Evolutionary conservation across 2,797 vertebrate genomes (phyloP).

Genomic region (Melopsittacus undulatus): DNA sequence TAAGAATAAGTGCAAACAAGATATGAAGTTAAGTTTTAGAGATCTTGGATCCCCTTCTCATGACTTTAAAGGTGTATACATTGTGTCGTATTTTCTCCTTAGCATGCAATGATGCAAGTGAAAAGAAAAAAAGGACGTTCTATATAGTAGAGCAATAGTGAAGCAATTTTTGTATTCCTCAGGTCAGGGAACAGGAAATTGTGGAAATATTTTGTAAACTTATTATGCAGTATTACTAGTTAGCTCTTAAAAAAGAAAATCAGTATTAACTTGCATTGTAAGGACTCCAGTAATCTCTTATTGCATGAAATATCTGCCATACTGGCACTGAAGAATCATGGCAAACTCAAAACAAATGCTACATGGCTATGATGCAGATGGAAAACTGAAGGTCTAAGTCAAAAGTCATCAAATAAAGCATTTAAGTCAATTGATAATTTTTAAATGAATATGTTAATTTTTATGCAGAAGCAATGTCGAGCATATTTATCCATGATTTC

Average conservation of each 20-base stretch:
- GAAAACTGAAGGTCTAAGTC: neutral
- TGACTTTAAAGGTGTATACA: neutral
- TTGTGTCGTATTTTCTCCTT: neutral
- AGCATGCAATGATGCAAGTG: neutral
- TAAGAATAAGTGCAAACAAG: neutral
- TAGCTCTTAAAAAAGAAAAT: neutral
- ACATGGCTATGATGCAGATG: neutral
- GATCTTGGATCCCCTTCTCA: neutral
- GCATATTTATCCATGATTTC: slow-evolving; percentile 27
- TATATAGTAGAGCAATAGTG: neutral
- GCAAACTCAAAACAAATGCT: neutral
- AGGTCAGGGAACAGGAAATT: neutral
- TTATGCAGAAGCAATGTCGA: neutral
- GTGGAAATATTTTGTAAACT: neutral
- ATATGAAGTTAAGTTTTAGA: neutral
- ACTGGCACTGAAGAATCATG: neutral
- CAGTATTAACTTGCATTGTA: neutral
- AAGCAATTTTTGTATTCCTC: neutral
- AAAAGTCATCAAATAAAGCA: slow-evolving; percentile 21
- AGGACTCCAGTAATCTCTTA: neutral
- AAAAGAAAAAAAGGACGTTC: neutral
- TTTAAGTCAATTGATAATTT: slow-evolving; percentile 2
- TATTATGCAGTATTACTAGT: neutral
- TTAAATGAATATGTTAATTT: slow-evolving; percentile 28
- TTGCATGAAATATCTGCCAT: neutral